Conservation (phyloP, 2,888 invertebrate species). For the Papilio protenor region DNA sequence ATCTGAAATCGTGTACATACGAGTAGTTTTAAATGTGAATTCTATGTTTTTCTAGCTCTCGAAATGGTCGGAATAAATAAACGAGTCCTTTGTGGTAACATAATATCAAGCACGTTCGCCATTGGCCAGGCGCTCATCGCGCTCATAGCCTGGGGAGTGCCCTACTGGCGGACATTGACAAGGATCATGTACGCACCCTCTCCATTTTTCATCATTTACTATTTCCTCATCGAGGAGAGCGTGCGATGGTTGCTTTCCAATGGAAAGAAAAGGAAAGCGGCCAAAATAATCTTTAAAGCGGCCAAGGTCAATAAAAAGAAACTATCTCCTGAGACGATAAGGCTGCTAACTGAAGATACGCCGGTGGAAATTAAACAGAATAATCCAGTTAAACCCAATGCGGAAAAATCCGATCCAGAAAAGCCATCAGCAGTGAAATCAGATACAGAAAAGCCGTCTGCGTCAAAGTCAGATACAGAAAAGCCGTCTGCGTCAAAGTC, state of each 20-base stretch:
- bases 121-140: slow-evolving; percentile 87
- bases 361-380: slow-evolving; percentile 22
- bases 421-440: neutral
- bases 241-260: slow-evolving; percentile 89
- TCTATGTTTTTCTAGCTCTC: slow-evolving; percentile 52
- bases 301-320: slow-evolving; percentile 75
- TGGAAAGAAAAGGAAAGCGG: slow-evolving; percentile 80
- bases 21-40: neutral
- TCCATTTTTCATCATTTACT: slow-evolving; percentile 85
- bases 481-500: slow-evolving; percentile 31
- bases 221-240: slow-evolving; percentile 86
- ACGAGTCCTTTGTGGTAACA: slow-evolving; percentile 78
- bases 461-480: neutral
- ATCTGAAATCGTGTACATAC: neutral
- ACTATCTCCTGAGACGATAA: slow-evolving; percentile 66
- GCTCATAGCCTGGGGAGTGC: slow-evolving; percentile 85
- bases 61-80: slow-evolving; percentile 75
- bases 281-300: slow-evolving; percentile 68
- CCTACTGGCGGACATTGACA: slow-evolving; percentile 87
- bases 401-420: slow-evolving; percentile 38
- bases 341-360: slow-evolving; percentile 53
- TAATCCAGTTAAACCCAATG: slow-evolving; percentile 20
- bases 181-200: slow-evolving; percentile 86
- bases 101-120: slow-evolving; percentile 86
- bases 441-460: neutral